A percentile compares a stretch with the other conserved stretches of the same genome.
These are phyloP conservation scores for Drosophila putrida DNA, from an alignment of 2,888 invertebrate genomes.

Conservation along the genomic window DNA sequence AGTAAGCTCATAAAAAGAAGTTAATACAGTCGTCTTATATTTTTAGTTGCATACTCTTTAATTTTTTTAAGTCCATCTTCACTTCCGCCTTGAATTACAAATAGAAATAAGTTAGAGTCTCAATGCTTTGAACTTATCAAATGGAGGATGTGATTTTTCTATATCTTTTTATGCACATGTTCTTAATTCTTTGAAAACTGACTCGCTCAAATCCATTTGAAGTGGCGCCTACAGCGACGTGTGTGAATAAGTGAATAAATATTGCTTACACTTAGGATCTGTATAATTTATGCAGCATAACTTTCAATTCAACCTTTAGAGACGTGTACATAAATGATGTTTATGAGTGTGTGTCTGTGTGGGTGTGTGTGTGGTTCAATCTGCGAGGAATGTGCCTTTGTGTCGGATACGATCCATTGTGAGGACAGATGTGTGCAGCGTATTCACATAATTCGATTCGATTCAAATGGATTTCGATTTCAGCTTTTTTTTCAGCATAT, in stretches of 20 bases:
- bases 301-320: slow-evolving; percentile 40
- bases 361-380: slow-evolving; percentile 21
- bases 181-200: not conserved
- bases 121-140: not conserved
- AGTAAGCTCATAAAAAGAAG: too few species aligned
- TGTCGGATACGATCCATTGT: slow-evolving; percentile 14
- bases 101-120: not conserved
- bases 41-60: too few species aligned
- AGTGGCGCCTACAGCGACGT: slow-evolving; percentile 4
- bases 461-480: slow-evolving; percentile 52
- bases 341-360: slow-evolving; percentile 5
- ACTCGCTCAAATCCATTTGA: slow-evolving; percentile 10
- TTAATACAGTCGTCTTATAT: too few species aligned
- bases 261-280: slow-evolving; percentile 38
- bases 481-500: slow-evolving; percentile 39
- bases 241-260: slow-evolving; percentile 45
- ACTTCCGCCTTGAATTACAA: too few species aligned
- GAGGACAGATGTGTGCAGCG: slow-evolving; percentile 18
- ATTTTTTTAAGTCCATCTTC: too few species aligned
- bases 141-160: not conserved
- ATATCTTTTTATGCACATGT: not conserved
- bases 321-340: slow-evolving; percentile 28
- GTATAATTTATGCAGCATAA: slow-evolving; percentile 67
- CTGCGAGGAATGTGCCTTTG: slow-evolving; percentile 23
- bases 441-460: slow-evolving; percentile 47